Percentiles rank a stretch among this genome's conserved stretches.
Conservation (phyloP, 2,888 invertebrate genomes). For the Cataglyphis livida region DNA sequence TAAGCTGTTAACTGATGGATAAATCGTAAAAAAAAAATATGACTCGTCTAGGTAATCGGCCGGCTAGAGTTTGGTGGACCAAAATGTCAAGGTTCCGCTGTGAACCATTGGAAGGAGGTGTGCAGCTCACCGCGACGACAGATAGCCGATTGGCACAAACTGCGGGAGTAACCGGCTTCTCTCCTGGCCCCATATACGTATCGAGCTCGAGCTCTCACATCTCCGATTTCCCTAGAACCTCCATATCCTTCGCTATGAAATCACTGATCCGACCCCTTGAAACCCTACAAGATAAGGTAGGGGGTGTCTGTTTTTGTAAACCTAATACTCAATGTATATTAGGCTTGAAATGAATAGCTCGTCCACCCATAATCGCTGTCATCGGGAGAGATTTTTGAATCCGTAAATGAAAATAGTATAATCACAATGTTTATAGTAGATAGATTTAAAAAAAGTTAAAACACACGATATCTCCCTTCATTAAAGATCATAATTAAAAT, state of each 20-base stretch:
- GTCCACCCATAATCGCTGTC: slow-evolving; percentile 69
- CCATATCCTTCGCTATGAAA: slow-evolving; percentile 63
- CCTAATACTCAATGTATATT: slow-evolving; percentile 79
- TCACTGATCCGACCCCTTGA: slow-evolving; percentile 62
- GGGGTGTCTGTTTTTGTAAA: slow-evolving; percentile 79
- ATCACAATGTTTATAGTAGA: background rate
- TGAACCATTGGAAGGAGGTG: slow-evolving; percentile 99
- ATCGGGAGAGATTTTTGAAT: slow-evolving; percentile 42
- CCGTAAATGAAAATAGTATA: background rate
- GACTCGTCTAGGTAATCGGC: slow-evolving; percentile 93
- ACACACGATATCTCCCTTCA: background rate
- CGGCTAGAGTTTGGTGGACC: slow-evolving; percentile 96
- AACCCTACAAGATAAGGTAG: slow-evolving; percentile 64
- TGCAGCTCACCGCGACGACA: slow-evolving; percentile 98
- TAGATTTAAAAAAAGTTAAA: background rate
- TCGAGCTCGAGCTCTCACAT: slow-evolving; percentile 63
- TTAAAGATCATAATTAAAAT: background rate
- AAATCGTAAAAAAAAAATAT: slow-evolving; percentile 5
- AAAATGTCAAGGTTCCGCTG: slow-evolving; percentile 92
- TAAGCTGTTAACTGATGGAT: background rate
- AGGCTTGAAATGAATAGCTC: slow-evolving; percentile 72
- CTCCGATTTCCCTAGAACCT: slow-evolving; percentile 66
- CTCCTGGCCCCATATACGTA: slow-evolving; percentile 37
- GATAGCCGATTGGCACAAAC: slow-evolving; percentile 99
- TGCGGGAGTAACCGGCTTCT: slow-evolving; percentile 91